These are phyloP conservation scores for Origma solitaria DNA, from an alignment of 2,113 vertebrate genomes.

Conservation along the genomic window DNA sequence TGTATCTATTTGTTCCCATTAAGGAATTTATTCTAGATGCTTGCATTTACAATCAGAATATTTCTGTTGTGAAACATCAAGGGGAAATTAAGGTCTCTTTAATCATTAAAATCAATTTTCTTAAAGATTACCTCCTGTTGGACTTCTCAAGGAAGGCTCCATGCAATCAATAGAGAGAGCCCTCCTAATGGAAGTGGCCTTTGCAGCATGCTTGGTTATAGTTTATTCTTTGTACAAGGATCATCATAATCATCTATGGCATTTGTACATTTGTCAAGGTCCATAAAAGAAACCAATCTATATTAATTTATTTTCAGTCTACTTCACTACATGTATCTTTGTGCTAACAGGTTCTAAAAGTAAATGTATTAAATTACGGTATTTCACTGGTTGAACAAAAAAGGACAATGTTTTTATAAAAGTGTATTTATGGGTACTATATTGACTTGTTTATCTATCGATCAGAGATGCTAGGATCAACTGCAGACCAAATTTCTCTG, in stretches of 20 bases:
- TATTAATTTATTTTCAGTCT: not conserved
- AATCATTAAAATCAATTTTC: not conserved
- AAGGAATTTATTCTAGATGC: not conserved
- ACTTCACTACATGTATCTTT: not conserved
- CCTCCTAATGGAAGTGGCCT: not conserved
- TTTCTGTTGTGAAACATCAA: not conserved
- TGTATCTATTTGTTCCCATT: not conserved
- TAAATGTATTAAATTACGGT: not conserved
- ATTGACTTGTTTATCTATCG: not conserved
- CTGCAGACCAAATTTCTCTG: not conserved
- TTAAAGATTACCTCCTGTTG: not conserved
- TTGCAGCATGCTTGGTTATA: not conserved
- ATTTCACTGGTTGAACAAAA: not conserved
- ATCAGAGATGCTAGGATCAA: not conserved
- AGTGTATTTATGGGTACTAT: not conserved
- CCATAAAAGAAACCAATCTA: not conserved
- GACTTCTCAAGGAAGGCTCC: not conserved
- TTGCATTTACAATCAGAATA: not conserved
- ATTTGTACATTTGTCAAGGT: not conserved
- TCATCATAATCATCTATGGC: not conserved
- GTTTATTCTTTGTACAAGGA: not conserved
- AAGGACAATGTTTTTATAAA: not conserved
- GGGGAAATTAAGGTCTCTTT: not conserved
- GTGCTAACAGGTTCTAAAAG: not conserved
- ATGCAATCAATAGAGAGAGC: not conserved